A percentile compares a stretch with the other conserved stretches of the same genome.
Evolutionary conservation across 2,797 vertebrate species (phyloP).

Genomic region (Tiaroga cobitis): DNA sequence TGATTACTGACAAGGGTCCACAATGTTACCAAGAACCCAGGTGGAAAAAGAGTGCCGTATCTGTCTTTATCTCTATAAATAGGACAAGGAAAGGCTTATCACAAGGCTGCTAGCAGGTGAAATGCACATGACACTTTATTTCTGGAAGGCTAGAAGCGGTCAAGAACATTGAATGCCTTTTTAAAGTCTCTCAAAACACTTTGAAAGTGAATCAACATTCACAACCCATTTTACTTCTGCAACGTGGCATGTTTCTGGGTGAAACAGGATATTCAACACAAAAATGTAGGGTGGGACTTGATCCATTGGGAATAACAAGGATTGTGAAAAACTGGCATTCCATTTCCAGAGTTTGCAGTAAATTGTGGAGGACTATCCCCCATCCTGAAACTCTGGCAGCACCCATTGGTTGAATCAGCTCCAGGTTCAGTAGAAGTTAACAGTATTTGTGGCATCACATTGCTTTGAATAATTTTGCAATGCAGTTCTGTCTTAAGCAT

Average conservation of each 20-base stretch:
- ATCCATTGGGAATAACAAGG: background rate
- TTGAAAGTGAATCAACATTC: constrained; percentile 4
- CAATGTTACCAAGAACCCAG: background rate
- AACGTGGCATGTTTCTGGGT: background rate
- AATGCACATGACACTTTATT: constrained; percentile 6
- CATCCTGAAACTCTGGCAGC: background rate
- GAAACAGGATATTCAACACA: constrained; percentile 21
- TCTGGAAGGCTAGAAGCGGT: background rate
- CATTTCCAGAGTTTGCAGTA: background rate
- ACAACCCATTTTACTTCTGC: background rate
- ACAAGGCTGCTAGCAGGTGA: background rate
- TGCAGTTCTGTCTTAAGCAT: constrained; percentile 1
- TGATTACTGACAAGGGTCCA: background rate
- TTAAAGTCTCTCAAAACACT: background rate
- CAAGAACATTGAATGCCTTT: constrained; percentile 9
- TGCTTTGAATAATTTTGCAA: background rate
- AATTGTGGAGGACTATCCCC: background rate
- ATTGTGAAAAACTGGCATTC: constrained; percentile 8
- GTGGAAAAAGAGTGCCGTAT: background rate
- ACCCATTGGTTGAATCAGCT: background rate
- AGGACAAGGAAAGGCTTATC: background rate
- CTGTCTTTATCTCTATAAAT: constrained; percentile 9
- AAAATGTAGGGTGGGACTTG: background rate
- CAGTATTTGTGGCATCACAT: background rate
- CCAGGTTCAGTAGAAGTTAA: background rate